Evolutionary conservation across 2,888 invertebrate species (phyloP), one percentile per base, ranked within the genome.

Genomic region (Nysson spinosus): DNA sequence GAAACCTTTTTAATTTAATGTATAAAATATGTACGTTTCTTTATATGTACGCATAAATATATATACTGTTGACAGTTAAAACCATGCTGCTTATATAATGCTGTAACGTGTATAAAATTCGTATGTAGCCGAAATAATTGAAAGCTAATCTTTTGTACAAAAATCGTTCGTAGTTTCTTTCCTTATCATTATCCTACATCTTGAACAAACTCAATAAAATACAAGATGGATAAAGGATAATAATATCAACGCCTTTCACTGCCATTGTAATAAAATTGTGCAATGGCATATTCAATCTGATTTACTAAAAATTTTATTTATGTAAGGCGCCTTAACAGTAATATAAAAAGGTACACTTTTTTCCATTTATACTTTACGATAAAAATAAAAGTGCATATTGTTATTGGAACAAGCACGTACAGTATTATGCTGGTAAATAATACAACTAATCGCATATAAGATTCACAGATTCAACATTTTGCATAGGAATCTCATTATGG

Each of bases 321-420:
- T 75, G 73, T 82, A 81, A 79, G 79, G 75, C 78, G 80, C 78
- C 79, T 79, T 80, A 80, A 83, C 74, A 79, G 63, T 79, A 78
- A 83, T 80, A 79, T 78, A 78, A 81, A 82, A 82, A 80, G 81
- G 79, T 82, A 82, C 78, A 81, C 75, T 79, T 80, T 65, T n/a
- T 72, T 73, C 62, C 73, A 73, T 70, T 74, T 73, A 73, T 73
- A 70, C 58, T 74, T 73, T 78, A 77, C 77, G 78, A 81, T 81
- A 80, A 75, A 78, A 83, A 81, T 81, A 82, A 83, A 73, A 64
- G 73, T 73, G 73, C 70, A 70, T 73, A 73, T 73, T 61, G 66
- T 73, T 73, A 77, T 78, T 72, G 72, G 72, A 80, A 79, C 75
- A 79, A 81, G 73, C 79, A 80, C 75, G 75, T 81, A 77, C 73